Evolutionary conservation across 2,888 invertebrate genomes (phyloP).

Genomic region (Meiosimyza decipiens): DNA sequence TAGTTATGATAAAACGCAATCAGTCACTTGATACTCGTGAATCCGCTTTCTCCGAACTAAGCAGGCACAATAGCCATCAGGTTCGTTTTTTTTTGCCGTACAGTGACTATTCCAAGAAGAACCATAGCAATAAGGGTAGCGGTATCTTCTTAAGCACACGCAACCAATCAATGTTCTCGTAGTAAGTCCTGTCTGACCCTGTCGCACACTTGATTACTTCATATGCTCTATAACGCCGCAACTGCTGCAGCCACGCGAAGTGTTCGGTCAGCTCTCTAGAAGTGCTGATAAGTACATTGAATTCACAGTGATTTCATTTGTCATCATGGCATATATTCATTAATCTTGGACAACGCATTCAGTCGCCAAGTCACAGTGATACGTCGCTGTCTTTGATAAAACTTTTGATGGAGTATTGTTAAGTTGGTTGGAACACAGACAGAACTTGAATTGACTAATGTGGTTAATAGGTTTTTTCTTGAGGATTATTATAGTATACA

Average conservation of each 20-base stretch:
- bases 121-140: too few relatives aligned
- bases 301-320: constrained; percentile 56
- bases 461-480: neutral
- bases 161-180: too few relatives aligned
- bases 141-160: too few relatives aligned
- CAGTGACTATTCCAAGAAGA: too few relatives aligned
- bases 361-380: constrained; percentile 12
- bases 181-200: too few relatives aligned
- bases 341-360: constrained; percentile 49
- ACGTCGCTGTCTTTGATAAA: constrained; percentile 7
- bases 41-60: constrained; percentile 38
- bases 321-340: constrained; percentile 55
- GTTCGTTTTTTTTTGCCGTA: too few relatives aligned
- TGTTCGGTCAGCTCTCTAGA: too few relatives aligned
- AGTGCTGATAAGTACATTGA: constrained; percentile 52
- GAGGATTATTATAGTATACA: too few relatives aligned
- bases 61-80: neutral
- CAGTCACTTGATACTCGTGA: neutral
- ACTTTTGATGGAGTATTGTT: constrained; percentile 28
- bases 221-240: too few relatives aligned
- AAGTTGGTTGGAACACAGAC: constrained; percentile 8
- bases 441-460: neutral
- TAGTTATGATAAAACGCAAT: too few relatives aligned
- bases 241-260: too few relatives aligned
- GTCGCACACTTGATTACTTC: too few relatives aligned